A percentile compares a stretch with the other conserved stretches of the same genome.
phyloP scores from a whole-genome alignment of 2,113 vertebrate species.

The Trinectes maculatus region DNA sequence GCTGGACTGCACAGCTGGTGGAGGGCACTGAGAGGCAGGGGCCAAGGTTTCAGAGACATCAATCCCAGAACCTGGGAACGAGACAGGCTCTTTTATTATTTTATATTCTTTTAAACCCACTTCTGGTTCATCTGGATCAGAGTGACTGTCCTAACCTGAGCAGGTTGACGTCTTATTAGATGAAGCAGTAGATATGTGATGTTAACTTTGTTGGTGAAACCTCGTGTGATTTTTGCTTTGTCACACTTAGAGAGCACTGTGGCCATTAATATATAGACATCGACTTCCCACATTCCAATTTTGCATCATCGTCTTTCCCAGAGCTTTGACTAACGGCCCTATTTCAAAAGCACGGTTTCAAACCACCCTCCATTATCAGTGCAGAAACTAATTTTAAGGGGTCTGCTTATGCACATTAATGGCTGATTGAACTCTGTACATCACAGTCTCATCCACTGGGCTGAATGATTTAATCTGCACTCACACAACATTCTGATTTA shows the following conservation, averaged over 20 bases:
- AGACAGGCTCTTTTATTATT: background rate
- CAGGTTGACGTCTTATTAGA: no score
- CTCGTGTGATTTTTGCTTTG: constrained; percentile 28
- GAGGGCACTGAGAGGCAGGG: constrained; percentile 12
- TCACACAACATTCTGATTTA: no score
- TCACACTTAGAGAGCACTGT: constrained; percentile 32
- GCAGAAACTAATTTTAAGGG: no score
- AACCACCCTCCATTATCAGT: no score
- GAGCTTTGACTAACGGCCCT: constrained; percentile 34
- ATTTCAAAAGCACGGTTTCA: no score
- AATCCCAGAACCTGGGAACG: constrained; percentile 18
- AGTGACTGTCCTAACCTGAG: constrained; percentile 1
- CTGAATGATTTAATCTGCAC: no score
- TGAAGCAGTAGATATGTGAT: no score
- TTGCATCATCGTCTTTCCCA: constrained; percentile 22
- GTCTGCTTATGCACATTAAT: no score
- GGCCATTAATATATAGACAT: constrained; percentile 37
- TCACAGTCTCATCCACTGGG: no score
- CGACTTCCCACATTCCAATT: constrained; percentile 20
- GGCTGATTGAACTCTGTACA: no score
- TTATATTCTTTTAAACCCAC: no score
- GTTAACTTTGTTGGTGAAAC: background rate
- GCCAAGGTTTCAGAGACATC: constrained; percentile 9
- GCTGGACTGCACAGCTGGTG: constrained; percentile 57
- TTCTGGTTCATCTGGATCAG: background rate